Conservation (phyloP, 2,888 invertebrate species). For the Anaspis maculata region DNA sequence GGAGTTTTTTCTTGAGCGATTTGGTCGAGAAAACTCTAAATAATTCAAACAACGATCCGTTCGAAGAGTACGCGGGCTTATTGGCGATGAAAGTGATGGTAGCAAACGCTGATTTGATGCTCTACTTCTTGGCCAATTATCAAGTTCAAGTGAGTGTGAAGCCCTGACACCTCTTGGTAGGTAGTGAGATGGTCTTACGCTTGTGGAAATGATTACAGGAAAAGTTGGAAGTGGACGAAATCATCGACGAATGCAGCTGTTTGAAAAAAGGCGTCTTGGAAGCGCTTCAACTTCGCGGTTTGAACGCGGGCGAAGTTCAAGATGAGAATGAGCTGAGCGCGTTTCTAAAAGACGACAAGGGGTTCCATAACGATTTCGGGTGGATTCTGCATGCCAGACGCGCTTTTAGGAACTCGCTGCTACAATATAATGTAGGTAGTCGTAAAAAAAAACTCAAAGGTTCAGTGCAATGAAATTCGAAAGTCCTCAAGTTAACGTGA, state of each 20-base stretch:
- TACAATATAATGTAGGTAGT: too few species aligned
- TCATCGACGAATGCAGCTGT: slow-evolving; percentile 18
- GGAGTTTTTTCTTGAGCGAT: too few species aligned
- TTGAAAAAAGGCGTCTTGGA: too few species aligned
- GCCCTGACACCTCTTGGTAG: slow-evolving; percentile 6
- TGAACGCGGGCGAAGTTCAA: too few species aligned
- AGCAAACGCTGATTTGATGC: slow-evolving; percentile 18
- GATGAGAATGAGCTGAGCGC: slow-evolving; percentile 3
- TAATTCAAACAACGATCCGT: slow-evolving; percentile 7
- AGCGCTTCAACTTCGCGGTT: too few species aligned
- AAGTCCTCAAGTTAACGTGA: too few species aligned
- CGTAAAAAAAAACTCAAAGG: too few species aligned
- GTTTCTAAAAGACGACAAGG: too few species aligned
- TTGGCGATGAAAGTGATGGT: slow-evolving; percentile 18
- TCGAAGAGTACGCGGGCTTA: slow-evolving; percentile 17
- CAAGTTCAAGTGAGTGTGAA: slow-evolving; percentile 19
- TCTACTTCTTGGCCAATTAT: slow-evolving; percentile 18
- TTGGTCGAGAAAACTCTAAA: slow-evolving; percentile 19
- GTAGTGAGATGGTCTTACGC: too few species aligned
- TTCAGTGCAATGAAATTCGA: too few species aligned
- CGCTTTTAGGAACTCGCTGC: slow-evolving; percentile 14
- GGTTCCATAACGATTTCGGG: slow-evolving; percentile 7
- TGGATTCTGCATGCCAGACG: slow-evolving; percentile 19
- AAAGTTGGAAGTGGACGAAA: background rate
- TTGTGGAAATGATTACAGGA: slow-evolving; percentile 3